A percentile compares a stretch with the other conserved stretches of the same genome.
These are phyloP conservation scores for Anthrax anthrax DNA, from an alignment of 2,888 invertebrate genomes.

Conservation along the genomic window DNA sequence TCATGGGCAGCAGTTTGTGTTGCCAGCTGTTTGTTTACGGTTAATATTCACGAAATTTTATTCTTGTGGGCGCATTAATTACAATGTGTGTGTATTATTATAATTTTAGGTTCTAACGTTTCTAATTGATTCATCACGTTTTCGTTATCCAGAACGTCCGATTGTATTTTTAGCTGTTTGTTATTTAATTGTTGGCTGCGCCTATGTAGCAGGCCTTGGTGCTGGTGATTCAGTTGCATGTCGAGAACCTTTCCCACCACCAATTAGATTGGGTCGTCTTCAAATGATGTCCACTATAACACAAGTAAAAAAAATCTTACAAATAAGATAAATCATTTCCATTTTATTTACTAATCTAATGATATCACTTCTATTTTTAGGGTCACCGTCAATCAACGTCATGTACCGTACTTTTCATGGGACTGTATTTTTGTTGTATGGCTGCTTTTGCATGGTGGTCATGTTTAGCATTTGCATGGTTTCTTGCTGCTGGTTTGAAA, in stretches of 20 bases:
- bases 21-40: constrained; percentile 80
- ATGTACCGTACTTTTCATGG: constrained; percentile 92
- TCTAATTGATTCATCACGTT: constrained; percentile 85
- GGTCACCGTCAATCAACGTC: constrained; percentile 36
- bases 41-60: constrained; percentile 16
- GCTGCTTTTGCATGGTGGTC: constrained; percentile 98
- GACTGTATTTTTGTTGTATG: constrained; percentile 92
- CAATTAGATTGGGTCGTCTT: constrained; percentile 51
- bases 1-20: constrained; percentile 85
- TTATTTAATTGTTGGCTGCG: constrained; percentile 85
- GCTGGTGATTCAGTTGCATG: constrained; percentile 73
- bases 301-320: constrained; percentile 46
- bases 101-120: constrained; percentile 67
- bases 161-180: constrained; percentile 95
- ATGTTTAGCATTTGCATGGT: constrained; percentile 89
- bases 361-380: constrained; percentile 14
- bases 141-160: constrained; percentile 94
- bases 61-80: background rate
- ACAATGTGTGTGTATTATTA: background rate
- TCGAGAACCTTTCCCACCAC: constrained; percentile 61
- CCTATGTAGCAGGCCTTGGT: constrained; percentile 76
- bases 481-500: constrained; percentile 87
- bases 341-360: background rate
- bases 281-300: constrained; percentile 72
- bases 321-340: background rate